Evolutionary conservation across 2,888 invertebrate genomes (phyloP), one percentile per base, ranked within the genome.

Genomic region (Nycteola revayana): DNA sequence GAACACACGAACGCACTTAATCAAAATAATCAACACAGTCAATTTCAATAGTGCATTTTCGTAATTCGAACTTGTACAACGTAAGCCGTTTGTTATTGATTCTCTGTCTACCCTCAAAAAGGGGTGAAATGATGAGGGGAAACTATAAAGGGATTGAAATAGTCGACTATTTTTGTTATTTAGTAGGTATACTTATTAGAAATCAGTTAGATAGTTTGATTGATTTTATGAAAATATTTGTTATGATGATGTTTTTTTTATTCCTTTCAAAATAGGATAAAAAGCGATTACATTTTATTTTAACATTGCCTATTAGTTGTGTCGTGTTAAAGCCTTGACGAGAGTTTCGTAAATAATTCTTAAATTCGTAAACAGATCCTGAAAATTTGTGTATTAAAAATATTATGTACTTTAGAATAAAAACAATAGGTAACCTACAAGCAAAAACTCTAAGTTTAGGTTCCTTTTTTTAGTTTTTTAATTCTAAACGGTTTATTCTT

Each of bases 51-150:
- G 30, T 37, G 31, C 32, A 32, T 24, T 38, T n/a, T 44, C 48
- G 33, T 52, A 33, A 55, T 49, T 52, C 29, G 39, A 52, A 28
- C 30, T 25, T 9, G 36, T 44, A 37, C 38, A 30, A 42, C 46
- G 32, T 55, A 59, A 48, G 46, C 46, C 44, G 30, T 33, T 44
- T 50, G 48, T 51, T 51, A 59, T 57, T 54, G 56, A 58, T 58
- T 58, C 36, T 41, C 54, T 43, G 39, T 37, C 34, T 46, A 47
- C 49, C 46, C 48, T 24, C 31, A 11, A 26, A 37, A 36, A 46
- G n/a, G 49, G 55, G 54, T 37, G 26, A 58, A 55, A 58, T 54
- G 45, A 54, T 46, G 56, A 45, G 36, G 55, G 55, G 51, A 40
- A 49, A 7, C 39, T 23, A 36, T 53, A 38, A 37, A 54, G 34